These are phyloP conservation scores for Sphenopsis melanotis DNA, from an alignment of 2,797 vertebrate species.

Conservation along the genomic window DNA sequence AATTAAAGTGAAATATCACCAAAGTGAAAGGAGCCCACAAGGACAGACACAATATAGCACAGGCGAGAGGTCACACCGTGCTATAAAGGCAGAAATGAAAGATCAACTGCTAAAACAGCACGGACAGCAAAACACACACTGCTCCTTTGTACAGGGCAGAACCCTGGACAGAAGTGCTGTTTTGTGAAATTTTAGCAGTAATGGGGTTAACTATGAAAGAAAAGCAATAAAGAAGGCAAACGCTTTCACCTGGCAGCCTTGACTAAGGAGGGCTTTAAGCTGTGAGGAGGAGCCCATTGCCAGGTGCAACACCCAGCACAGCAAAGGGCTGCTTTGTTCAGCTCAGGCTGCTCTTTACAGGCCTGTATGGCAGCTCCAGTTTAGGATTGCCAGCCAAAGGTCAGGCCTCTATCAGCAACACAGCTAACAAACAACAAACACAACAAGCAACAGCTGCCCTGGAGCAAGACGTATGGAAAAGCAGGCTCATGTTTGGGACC, in stretches of 20 bases:
- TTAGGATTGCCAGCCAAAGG: not conserved
- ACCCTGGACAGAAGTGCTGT: not conserved
- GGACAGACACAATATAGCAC: not conserved
- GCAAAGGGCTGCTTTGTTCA: not conserved
- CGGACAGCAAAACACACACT: not conserved
- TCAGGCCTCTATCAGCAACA: not conserved
- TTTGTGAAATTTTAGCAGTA: not conserved
- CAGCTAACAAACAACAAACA: not conserved
- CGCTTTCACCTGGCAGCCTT: not conserved
- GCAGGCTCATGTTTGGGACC: not conserved
- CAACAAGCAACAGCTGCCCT: not conserved
- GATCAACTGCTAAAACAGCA: not conserved
- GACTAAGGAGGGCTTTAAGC: not conserved
- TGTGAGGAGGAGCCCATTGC: not conserved
- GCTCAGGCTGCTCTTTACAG: not conserved
- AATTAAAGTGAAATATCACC: not conserved
- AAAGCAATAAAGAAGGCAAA: not conserved
- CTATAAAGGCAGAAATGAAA: not conserved
- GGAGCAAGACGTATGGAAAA: accelerated
- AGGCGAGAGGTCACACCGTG: not conserved
- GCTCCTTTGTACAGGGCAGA: not conserved
- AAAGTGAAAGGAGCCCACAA: not conserved
- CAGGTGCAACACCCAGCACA: not conserved
- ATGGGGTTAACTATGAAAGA: not conserved
- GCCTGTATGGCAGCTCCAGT: accelerated